A percentile compares a stretch with the other conserved stretches of the same genome.
These are phyloP conservation scores for Cyprinodon variegatus DNA, from an alignment of 2,113 vertebrate species.

Conservation along the genomic window DNA sequence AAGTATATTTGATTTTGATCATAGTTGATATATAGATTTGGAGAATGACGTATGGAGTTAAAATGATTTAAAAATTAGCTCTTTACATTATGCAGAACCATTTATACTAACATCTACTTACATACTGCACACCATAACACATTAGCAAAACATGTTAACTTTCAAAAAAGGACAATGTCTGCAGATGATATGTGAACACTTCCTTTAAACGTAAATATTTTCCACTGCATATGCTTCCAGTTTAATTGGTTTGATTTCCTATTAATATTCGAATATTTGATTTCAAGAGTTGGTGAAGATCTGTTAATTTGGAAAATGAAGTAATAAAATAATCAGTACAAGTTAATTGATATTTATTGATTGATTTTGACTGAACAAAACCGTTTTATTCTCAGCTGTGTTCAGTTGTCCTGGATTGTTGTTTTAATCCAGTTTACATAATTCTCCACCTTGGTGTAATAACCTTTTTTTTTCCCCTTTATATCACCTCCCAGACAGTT, in stretches of 20 bases:
- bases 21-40: background rate
- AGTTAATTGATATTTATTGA: background rate
- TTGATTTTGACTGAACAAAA: background rate
- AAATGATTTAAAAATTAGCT: background rate
- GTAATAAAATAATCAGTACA: background rate
- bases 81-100: background rate
- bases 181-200: slow-evolving; percentile 11
- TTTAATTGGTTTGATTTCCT: background rate
- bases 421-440: slow-evolving; percentile 89
- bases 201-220: slow-evolving; percentile 26
- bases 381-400: background rate
- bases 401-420: slow-evolving; percentile 70
- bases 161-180: background rate
- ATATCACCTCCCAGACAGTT: slow-evolving; percentile 52
- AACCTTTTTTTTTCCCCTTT: slow-evolving; percentile 67
- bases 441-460: slow-evolving; percentile 88
- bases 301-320: background rate
- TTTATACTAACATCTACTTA: background rate
- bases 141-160: background rate
- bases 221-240: slow-evolving; percentile 3
- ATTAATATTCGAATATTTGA: slow-evolving; percentile 18
- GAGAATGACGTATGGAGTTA: background rate
- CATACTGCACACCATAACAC: background rate
- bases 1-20: background rate
- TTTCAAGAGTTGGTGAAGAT: slow-evolving; percentile 14